A percentile compares a stretch with the other conserved stretches of the same genome.
Conservation (phyloP, 2,113 vertebrate species). For the Oncorhynchus nerka region DNA sequence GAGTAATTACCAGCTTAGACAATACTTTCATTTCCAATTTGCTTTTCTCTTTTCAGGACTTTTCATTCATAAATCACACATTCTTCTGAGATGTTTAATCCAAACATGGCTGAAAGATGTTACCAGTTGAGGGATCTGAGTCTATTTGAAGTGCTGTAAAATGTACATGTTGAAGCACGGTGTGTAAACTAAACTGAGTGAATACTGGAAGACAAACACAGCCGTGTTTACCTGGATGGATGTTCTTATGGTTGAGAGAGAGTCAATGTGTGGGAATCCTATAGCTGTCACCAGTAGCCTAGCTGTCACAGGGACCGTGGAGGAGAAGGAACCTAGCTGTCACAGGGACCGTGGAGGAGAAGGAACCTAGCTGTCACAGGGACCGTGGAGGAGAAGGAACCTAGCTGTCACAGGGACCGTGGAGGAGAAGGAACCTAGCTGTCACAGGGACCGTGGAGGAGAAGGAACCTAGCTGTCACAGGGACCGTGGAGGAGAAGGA, state of each 20-base stretch:
- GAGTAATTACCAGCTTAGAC: not conserved
- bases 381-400: too few relatives aligned
- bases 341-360: not conserved
- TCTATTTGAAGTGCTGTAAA: not conserved
- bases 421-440: not conserved
- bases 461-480: not conserved
- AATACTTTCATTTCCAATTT: not conserved
- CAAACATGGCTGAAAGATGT: not conserved
- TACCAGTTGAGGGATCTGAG: not conserved
- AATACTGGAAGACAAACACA: conserved; percentile 15
- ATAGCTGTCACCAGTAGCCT: too few relatives aligned
- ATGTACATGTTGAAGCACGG: not conserved
- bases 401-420: not conserved
- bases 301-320: too few relatives aligned
- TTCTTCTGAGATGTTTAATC: not conserved
- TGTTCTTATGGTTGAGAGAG: conserved; percentile 7
- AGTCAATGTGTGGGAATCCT: not conserved
- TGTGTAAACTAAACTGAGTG: not conserved
- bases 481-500: not conserved
- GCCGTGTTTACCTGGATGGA: conserved; percentile 1
- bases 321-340: too few relatives aligned
- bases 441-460: too few relatives aligned
- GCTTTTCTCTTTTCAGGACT: not conserved
- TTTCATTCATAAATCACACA: not conserved
- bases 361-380: not conserved